Evolutionary conservation across 2,888 invertebrate genomes (phyloP), one percentile per base, ranked within the genome.

Genomic region (Ormia ochracea): DNA sequence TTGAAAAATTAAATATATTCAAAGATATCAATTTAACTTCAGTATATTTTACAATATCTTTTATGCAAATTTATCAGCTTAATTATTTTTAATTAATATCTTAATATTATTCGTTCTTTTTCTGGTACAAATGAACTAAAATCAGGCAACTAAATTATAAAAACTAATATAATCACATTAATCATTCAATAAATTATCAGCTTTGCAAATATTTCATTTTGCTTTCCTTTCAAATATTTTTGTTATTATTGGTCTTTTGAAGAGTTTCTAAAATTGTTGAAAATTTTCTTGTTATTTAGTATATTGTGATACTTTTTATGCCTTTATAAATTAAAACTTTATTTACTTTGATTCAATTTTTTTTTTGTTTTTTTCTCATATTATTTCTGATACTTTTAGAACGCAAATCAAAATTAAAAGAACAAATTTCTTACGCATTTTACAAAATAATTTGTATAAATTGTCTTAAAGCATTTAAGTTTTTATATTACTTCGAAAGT

Each of bases 401-500:
- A 59, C 19, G 14, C n/a, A 50, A 68, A 61, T 19, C 28, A 52
- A 52, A 50, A 58, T 4, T 14, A 63, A 14, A 26, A 54, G 3
- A 12, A 43, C 28, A 43, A 59, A 50, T 52, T 43, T 12, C 61
- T 52, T 31, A 79, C 59, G 17, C 59, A 50, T 59, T 79, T 70
- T 70, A 79, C 59, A 59, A 79, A 79, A 75, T 79, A 79, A 79
- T 79, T 79, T 79, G 79, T 75, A 75, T 79, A 79, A 79, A 75
- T 79, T 79, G 79, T 79, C 19, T 54, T 66, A 14, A 48, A 23
- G 36, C 14, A 23, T n/a, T 70, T 70, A 7, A 41, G 3, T 43
- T 38, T 26, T 33, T 3, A 14, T 61, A 54, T 43, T 54, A 12
- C 7, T 17, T 31, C 19, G 2, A 31, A 33, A 50, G 41, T 41